Conservation (phyloP, 2,888 invertebrate genomes). For the Zhuqinia jingwanae region DNA sequence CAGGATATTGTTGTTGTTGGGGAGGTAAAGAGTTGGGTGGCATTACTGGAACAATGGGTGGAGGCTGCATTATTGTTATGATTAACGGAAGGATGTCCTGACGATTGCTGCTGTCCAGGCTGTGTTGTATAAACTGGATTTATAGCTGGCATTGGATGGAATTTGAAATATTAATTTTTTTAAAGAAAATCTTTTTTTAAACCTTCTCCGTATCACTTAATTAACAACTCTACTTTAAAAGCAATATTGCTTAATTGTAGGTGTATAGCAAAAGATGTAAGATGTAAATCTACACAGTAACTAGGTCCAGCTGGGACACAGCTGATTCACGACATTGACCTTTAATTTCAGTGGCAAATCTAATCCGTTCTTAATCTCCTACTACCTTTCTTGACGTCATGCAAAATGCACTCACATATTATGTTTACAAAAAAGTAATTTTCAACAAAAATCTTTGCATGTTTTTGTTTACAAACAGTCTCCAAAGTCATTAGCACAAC, state of each 20-base stretch:
- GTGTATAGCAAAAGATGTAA: no score
- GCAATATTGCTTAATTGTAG: no score
- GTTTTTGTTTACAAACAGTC: no score
- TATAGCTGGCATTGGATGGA: constrained; percentile 52
- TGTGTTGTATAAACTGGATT: constrained; percentile 57
- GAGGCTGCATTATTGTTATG: constrained; percentile 37
- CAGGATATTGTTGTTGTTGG: constrained; percentile 33
- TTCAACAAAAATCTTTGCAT: no score
- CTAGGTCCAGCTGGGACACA: constrained; percentile 41
- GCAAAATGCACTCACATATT: no score
- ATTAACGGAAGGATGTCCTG: not conserved
- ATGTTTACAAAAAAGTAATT: no score
- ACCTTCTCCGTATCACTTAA: not conserved
- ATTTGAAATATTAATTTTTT: not conserved
- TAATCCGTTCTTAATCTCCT: constrained; percentile 27
- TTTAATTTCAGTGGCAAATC: constrained; percentile 37
- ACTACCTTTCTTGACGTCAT: not conserved
- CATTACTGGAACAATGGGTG: constrained; percentile 17
- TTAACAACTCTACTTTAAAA: no score
- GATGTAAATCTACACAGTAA: no score
- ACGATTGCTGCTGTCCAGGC: constrained; percentile 36
- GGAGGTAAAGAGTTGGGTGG: constrained; percentile 4
- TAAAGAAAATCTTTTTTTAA: not conserved
- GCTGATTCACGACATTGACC: constrained; percentile 51
- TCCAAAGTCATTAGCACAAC: no score